Evolutionary conservation across 2,797 vertebrate species (phyloP), one percentile per base, ranked within the genome.

Genomic region (Sebastes cheni): DNA sequence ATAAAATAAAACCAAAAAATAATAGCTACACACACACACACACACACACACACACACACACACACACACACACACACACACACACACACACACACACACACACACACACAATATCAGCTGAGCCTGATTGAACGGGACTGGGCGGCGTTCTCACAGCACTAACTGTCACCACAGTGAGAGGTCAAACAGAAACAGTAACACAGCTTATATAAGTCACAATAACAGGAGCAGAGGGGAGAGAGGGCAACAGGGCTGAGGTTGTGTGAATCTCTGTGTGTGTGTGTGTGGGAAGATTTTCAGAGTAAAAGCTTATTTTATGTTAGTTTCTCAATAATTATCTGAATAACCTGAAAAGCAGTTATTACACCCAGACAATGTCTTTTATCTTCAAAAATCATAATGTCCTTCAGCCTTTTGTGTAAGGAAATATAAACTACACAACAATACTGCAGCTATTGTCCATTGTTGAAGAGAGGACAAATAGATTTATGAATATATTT

Each of bases 161-260:
- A 82, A 90, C 90, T 93, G 93, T 94, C 94, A 92, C 90, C 90
- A 80, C 91, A 84, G 90, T 87, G 92, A 92, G 92, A 93, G 93
- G 92, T 93, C 93, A 95, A 90, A 93, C 88, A 89, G 89, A 89
- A 88, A 91, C 92, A 92, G 82, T 86, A 92, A 86, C 91, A 92
- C 92, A 91, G 92, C 91, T 93, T 93, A 94, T 92, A 91, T 94
- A 93, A 94, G 92, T 93, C 92, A 93, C 83, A 93, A 94, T 92
- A 95, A 91, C 85, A 87, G 67, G 82, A 81, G 73, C 72, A 23
- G 80, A 64, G 55, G 58, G 77, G 83, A 34, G 77, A 25, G 46
- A 59, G 72, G 66, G 68, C 59, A 12, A 68, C 20, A 12, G 42
- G 29, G 13, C 20, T 22, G 36, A 50, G 74, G 3, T 58, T 62